Evolutionary conservation across 1,140 invertebrate species (phyloP), one percentile per base, ranked within the genome.

Genomic region (Gonioctena quinquepunctata): DNA sequence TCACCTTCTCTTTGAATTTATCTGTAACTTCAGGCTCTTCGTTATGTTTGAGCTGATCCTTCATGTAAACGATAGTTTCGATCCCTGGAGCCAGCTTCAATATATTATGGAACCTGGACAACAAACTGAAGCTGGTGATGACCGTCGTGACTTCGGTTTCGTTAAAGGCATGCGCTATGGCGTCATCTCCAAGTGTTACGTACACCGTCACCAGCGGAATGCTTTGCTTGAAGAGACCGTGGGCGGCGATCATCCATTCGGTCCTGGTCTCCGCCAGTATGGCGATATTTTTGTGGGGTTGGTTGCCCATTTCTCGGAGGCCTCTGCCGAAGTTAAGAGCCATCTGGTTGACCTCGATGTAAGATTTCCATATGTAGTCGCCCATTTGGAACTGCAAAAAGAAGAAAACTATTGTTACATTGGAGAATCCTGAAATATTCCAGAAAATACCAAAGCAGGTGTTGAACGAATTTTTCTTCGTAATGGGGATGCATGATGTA

Each of bases 251-350:
- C 89, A 99, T 92, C 97, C 97, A 99, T 86, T 99, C 96, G 21
- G 92, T 92, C 70, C 96, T 87, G 0, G 97, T 99, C 86, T 99
- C 98, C 0, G 96, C 94, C 85, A 98, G 98, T 75, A 99, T 93
- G 22, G 95, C 93, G 69, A 99, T 85, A 69, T 89, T 90, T 54
- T 87, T 77, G 28, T 84, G 84, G 0, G 87, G 86, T 71, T 86
- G 76, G 56, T 88, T 85, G 4, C 82, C 82, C 76, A 83, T 16
- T 77, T 89, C 89, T 3, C 89, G 84, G 28, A 97, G 82, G 3
- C 94, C 95, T 49, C 88, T 88, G 22, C 93, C 93, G 83, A 98
- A 94, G 72, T 90, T 86, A 0, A 88, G 83, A 2, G 94, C 90
- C 77, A 92, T 83, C 1, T 85, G 81, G 75, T 94, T 91, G 26